Conservation (phyloP, 2,113 vertebrate genomes). For the Hypocryptadius cinnamomeus region DNA sequence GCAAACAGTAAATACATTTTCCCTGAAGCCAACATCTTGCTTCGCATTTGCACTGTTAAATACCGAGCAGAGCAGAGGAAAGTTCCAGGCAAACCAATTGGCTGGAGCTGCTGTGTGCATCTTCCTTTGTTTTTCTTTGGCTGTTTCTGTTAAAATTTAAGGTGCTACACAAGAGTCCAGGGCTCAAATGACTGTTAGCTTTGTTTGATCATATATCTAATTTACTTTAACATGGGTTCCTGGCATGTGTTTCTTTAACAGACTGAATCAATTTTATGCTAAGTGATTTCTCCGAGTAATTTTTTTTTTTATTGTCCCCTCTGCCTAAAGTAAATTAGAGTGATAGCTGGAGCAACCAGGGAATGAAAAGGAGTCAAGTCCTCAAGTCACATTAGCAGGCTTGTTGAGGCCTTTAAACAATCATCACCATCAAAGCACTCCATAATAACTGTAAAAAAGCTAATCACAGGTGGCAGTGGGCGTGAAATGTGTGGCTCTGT, state of each 20-base stretch:
- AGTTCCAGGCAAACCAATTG: neutral
- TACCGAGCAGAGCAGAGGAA: neutral
- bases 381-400: constrained; percentile 66
- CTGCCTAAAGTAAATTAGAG: constrained; percentile 66
- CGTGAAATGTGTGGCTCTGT: constrained; percentile 72
- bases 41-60: neutral
- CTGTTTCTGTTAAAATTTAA: neutral
- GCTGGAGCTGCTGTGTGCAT: neutral
- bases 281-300: constrained; percentile 36
- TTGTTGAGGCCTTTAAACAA: constrained; percentile 72
- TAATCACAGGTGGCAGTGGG: constrained; percentile 78
- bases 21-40: neutral
- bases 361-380: constrained; percentile 61
- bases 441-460: constrained; percentile 73
- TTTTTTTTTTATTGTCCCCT: constrained; percentile 19
- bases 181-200: neutral
- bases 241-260: constrained; percentile 8
- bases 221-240: constrained; percentile 24
- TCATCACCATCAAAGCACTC: constrained; percentile 70
- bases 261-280: constrained; percentile 34
- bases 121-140: neutral
- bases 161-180: neutral
- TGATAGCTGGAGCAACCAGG: constrained; percentile 54
- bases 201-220: constrained; percentile 26
- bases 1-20: neutral